Percentiles rank a stretch among this genome's conserved stretches.
These are phyloP conservation scores for Limnephilus lunatus DNA, from an alignment of 2,888 invertebrate species.

Conservation along the genomic window DNA sequence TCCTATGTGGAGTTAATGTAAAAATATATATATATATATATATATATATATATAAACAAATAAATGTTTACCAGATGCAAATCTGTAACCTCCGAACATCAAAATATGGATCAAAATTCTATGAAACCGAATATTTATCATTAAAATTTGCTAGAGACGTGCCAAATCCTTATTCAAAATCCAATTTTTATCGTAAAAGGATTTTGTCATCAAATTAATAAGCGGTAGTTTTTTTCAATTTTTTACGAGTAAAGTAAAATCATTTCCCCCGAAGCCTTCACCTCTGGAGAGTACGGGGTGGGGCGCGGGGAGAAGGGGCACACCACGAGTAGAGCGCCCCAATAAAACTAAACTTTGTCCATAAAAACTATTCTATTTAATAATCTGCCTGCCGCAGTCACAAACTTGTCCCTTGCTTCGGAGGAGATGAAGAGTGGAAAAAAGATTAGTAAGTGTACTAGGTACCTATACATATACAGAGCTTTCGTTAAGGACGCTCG, in stretches of 20 bases:
- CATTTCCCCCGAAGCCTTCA: neutral
- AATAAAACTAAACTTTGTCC: slow-evolving; percentile 46
- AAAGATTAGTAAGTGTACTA: no score
- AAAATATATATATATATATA: no score
- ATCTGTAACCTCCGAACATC: no score
- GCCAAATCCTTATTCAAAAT: neutral
- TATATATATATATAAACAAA: no score
- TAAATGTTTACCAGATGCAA: no score
- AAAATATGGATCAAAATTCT: no score
- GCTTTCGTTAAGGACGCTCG: no score
- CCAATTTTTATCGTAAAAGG: neutral
- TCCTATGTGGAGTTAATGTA: no score
- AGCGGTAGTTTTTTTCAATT: neutral
- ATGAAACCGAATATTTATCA: no score
- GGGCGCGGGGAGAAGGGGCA: neutral
- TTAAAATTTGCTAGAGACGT: no score
- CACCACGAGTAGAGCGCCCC: slow-evolving; percentile 40
- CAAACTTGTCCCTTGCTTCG: neutral
- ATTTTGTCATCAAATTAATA: neutral
- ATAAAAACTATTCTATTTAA: slow-evolving; percentile 52
- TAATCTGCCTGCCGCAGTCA: slow-evolving; percentile 44
- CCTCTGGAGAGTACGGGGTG: neutral
- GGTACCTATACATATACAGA: no score
- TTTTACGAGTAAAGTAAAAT: slow-evolving; percentile 8
- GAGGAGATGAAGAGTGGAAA: neutral